Evolutionary conservation across 2,888 invertebrate genomes (phyloP), one percentile per base, ranked within the genome.

Genomic region (Mechanitis mazaeus): DNA sequence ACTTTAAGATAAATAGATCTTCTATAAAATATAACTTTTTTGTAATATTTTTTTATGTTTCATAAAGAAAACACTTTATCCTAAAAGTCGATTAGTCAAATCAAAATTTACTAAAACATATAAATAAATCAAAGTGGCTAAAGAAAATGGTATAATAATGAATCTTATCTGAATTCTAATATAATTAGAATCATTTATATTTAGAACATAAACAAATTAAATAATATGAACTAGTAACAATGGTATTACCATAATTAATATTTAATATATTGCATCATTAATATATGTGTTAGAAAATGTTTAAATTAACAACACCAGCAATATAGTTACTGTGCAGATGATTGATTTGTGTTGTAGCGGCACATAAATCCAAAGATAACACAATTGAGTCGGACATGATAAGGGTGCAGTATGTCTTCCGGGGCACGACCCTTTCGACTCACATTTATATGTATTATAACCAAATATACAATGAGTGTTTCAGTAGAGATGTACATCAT

Each of bases 381-480:
- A 73, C 76, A 76, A 85, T 79, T 83, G 79, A 84, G 87, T 85
- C 84, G 85, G 79, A 62, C 62, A 69, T 62, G 87, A 88, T 88
- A 87, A 84, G 82, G 79, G 78, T 83, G 84, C 84, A 84, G 82
- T 80, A 80, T 75, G 87, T 78, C 81, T 87, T 87, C 87, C 87
- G 86, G 87, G 77, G 83, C 87, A 77, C 71, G 87, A 87, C 87
- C 80, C 77, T 75, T 75, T 74, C 73, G 64, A 72, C 71, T 75
- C 71, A 70, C 71, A 69, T 68, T 69, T 69, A 70, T 70, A 72
- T 68, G 73, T 82, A 81, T 80, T 78, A 68, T 69, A 76, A 74
- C 71, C 79, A 50, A 50, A 50, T 31, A 47, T 28, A 50, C 28
- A 31, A 7, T 50, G 7, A 7, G 31, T 42, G 3, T 42, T 42